Percentiles rank a stretch among this genome's conserved stretches.
These are phyloP conservation scores for Phenganax stokvisi DNA, from an alignment of 92 coral and sea anemone species.

Conservation along the genomic window DNA sequence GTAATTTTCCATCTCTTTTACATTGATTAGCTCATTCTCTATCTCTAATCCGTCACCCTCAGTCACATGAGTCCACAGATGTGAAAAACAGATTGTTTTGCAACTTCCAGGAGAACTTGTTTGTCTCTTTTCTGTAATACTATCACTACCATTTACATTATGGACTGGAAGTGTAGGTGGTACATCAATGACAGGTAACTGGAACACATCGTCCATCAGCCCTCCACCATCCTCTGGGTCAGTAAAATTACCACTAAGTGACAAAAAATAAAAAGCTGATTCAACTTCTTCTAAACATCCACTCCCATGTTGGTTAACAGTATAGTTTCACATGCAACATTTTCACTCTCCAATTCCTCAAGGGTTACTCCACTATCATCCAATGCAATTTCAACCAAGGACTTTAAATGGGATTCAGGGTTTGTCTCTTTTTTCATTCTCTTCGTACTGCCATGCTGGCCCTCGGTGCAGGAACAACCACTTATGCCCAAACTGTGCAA, in stretches of 20 bases:
- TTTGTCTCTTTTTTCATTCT: neutral
- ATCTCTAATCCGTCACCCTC: neutral
- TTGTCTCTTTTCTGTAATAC: no score
- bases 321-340: neutral
- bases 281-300: no score
- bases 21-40: neutral
- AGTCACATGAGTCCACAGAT: neutral
- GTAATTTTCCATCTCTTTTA: neutral
- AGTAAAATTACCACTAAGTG: no score
- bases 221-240: no score
- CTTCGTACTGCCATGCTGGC: slow-evolving; percentile 59
- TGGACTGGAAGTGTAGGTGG: no score
- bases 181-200: neutral
- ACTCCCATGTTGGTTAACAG: neutral
- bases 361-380: neutral
- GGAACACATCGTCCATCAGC: neutral
- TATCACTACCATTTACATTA: no score
- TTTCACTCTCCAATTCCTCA: neutral
- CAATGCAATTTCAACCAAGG: neutral
- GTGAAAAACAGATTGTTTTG: neutral
- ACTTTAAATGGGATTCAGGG: neutral
- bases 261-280: no score
- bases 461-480: slow-evolving; percentile 50
- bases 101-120: no score
- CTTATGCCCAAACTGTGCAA: slow-evolving; percentile 58